Evolutionary conservation across 1,140 invertebrate genomes (phyloP).

Genomic region (Neodiprion lecontei): DNA sequence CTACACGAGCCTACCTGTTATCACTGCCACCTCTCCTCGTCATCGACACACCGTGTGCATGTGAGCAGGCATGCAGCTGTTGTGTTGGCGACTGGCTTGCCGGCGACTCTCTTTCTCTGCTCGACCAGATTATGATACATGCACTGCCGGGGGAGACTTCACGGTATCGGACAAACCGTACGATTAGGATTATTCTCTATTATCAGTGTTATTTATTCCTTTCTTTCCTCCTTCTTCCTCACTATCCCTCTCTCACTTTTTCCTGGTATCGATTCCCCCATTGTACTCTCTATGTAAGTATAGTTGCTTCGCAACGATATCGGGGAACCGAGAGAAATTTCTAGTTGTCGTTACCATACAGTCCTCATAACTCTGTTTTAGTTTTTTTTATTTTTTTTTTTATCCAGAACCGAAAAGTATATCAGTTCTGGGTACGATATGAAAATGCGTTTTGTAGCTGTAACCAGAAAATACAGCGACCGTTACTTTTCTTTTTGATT

Average conservation of each 20-base stretch:
- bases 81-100: neutral
- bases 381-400: too few relatives aligned
- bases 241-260: slow-evolving; percentile 22
- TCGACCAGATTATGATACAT: neutral
- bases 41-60: neutral
- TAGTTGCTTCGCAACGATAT: too few relatives aligned
- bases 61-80: neutral
- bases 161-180: neutral
- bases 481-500: too few relatives aligned
- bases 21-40: neutral
- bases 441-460: too few relatives aligned
- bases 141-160: slow-evolving; percentile 2
- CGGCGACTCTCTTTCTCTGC: neutral
- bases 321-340: too few relatives aligned
- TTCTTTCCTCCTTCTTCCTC: slow-evolving; percentile 15
- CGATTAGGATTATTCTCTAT: slow-evolving; percentile 9
- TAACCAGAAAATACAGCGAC: too few relatives aligned
- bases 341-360: too few relatives aligned
- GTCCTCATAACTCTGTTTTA: too few relatives aligned
- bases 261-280: slow-evolving; percentile 19
- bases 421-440: too few relatives aligned
- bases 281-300: too few relatives aligned
- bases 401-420: too few relatives aligned
- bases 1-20: neutral
- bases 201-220: slow-evolving; percentile 25